Base-by-base conservation (phyloP, 2,113 vertebrate genomes). In the Cyphomyrus discorhynchus region DNA sequence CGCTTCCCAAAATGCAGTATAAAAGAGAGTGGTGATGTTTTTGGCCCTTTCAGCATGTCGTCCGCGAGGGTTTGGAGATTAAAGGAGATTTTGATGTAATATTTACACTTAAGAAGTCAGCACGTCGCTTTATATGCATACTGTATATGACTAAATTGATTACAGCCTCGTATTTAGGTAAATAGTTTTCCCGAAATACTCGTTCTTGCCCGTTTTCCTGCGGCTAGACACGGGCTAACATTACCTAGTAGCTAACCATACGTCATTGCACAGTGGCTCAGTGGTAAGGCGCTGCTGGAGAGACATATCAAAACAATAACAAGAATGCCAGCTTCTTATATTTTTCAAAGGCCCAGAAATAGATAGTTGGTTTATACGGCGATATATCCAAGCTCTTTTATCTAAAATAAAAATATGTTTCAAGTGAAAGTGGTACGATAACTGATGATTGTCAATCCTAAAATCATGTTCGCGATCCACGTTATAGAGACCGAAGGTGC, bases 1-100 rank as follows among this genome's bases (percentile, higher is more conserved):
- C 96, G 95, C 90, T 19, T 94, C 95, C 96, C 96, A 93, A 91
- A 87, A 88, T 85, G 90, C 90, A 42, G 35, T 1, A 89, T 89
- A 74, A 86, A 87, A 45, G 87, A 49, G 39, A 70, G 87, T 77
- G 90, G 66, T 90, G 90, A 77, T 89, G 80, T 52, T 90, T 90
- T 90, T 89, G 89, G 89, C 89, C 88, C 84, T 89, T 66, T 80
- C 88, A 89, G 47, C 88, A 52, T 13, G 88, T 49, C 88, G 86
- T 15, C 86, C 56, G 53, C 77, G 21, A 46, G 77, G 39, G 50
- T 89, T 89, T 53, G 39, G 42, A 39, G 50, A 85, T 84, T 53
- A 89, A 89, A 85, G 24, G 80, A 89, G 58, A 35, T 87, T 53
- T 87, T 56, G 4, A 87, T 56, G 47, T 87, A 87, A 21, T 5